phyloP scores from a whole-genome alignment of 2,113 vertebrate genomes.

The Ptilorrhoa leucosticta region DNA sequence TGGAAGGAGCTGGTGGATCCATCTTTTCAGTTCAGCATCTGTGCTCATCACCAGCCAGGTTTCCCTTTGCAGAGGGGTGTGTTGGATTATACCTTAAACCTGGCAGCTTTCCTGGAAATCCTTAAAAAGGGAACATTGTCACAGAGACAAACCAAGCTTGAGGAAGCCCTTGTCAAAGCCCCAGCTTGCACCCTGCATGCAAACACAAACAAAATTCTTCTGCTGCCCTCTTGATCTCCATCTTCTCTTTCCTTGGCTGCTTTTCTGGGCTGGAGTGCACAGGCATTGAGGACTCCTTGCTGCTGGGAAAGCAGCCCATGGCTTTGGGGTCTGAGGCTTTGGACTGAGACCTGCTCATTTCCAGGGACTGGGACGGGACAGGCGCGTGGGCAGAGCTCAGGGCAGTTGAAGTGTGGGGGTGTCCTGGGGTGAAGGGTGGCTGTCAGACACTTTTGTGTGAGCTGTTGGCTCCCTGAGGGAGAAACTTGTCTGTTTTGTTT shows the following conservation, averaged over 20 bases:
- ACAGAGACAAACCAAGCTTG: neutral
- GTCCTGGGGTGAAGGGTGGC: neutral
- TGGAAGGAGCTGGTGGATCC: neutral
- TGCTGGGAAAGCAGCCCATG: neutral
- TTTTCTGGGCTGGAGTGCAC: neutral
- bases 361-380: accelerated
- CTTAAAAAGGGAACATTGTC: neutral
- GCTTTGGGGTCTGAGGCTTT: neutral
- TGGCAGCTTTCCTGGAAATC: conserved; percentile 9
- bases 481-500: neutral
- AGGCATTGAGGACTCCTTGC: neutral
- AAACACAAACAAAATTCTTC: neutral
- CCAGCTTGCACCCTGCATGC: conserved; percentile 19
- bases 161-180: neutral
- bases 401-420: neutral
- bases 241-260: neutral
- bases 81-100: neutral
- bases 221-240: neutral
- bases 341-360: neutral
- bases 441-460: accelerated
- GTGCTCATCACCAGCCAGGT: neutral
- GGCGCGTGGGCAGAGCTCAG: neutral
- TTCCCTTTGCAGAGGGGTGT: neutral
- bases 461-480: neutral
- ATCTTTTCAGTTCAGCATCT: neutral